phyloP scores from a whole-genome alignment of 2,888 invertebrate species.

The Stomorhina lunata region DNA sequence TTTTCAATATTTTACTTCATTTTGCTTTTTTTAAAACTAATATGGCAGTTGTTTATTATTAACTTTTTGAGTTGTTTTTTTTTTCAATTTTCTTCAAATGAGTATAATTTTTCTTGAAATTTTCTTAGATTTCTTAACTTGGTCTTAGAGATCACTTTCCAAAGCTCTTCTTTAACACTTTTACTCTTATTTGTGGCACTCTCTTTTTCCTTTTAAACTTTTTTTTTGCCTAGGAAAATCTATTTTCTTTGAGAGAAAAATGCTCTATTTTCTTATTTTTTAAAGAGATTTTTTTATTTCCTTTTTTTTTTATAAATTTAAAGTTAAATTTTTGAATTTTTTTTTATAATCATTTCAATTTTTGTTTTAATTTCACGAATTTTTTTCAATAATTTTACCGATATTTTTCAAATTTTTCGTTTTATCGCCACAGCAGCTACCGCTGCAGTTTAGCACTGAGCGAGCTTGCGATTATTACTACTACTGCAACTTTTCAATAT shows the following conservation, averaged over 20 bases:
- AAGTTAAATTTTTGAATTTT: not conserved
- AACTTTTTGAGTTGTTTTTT: slow-evolving; percentile 17
- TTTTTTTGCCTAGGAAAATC: slow-evolving; percentile 2
- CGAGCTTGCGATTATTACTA: slow-evolving; percentile 65
- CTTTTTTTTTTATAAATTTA: not conserved
- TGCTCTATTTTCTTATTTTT: not conserved
- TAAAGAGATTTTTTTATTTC: not conserved
- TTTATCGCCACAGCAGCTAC: slow-evolving; percentile 60
- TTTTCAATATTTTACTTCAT: slow-evolving; percentile 30
- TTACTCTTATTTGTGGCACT: slow-evolving; percentile 4
- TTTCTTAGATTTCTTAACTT: not conserved
- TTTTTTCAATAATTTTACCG: not conserved
- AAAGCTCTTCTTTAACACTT: slow-evolving; percentile 47
- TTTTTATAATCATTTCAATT: slow-evolving; percentile 14
- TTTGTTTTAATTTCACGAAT: not conserved
- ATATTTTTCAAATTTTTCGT: not conserved
- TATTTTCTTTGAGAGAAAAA: not conserved
- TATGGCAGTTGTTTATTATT: slow-evolving; percentile 58
- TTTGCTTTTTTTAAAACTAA: slow-evolving; percentile 39
- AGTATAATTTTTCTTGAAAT: slow-evolving; percentile 14
- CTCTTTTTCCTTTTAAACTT: not conserved
- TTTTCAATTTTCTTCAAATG: not conserved
- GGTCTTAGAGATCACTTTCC: slow-evolving; percentile 52
- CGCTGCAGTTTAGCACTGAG: slow-evolving; percentile 66
- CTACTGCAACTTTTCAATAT: slow-evolving; percentile 58